Percentiles rank a stretch among this genome's conserved stretches.
Evolutionary conservation across 23 tunicate species (phyloP).

Genomic region (Styela clava): DNA sequence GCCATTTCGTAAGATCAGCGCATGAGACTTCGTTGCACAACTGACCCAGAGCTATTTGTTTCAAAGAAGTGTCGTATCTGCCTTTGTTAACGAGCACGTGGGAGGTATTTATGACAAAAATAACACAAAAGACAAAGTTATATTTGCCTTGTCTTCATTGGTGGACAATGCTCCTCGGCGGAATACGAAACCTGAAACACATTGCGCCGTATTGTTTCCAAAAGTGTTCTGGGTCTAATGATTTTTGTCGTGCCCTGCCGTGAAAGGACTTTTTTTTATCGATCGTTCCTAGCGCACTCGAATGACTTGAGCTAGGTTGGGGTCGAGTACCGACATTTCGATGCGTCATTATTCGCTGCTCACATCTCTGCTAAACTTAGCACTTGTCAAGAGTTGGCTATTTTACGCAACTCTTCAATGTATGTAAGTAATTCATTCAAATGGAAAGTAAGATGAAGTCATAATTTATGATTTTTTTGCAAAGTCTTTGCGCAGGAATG

Average conservation of each 20-base stretch:
- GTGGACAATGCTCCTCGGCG: conserved; percentile 3
- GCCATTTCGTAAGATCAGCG: background rate
- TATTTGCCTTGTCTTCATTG: conserved; percentile 17
- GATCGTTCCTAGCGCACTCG: background rate
- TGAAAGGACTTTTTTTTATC: background rate
- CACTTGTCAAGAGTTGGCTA: no score
- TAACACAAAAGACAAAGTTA: conserved; percentile 18
- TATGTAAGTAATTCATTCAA: no score
- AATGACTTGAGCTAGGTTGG: background rate
- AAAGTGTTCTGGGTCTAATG: background rate
- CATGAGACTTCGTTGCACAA: background rate
- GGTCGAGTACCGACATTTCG: background rate
- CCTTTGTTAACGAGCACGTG: conserved; percentile 19
- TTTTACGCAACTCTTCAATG: no score
- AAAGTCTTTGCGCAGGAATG: no score
- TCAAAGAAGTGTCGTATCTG: background rate
- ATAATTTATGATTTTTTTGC: no score
- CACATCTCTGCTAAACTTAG: no score
- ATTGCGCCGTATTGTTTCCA: background rate
- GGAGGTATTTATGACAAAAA: conserved; percentile 24
- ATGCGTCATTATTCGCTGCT: no score
- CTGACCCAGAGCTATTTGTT: background rate
- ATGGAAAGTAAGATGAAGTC: no score
- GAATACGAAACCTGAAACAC: background rate
- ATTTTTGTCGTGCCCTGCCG: background rate